These are phyloP conservation scores for Portunus trituberculatus DNA, from an alignment of 1,140 invertebrate species.

Conservation along the genomic window DNA sequence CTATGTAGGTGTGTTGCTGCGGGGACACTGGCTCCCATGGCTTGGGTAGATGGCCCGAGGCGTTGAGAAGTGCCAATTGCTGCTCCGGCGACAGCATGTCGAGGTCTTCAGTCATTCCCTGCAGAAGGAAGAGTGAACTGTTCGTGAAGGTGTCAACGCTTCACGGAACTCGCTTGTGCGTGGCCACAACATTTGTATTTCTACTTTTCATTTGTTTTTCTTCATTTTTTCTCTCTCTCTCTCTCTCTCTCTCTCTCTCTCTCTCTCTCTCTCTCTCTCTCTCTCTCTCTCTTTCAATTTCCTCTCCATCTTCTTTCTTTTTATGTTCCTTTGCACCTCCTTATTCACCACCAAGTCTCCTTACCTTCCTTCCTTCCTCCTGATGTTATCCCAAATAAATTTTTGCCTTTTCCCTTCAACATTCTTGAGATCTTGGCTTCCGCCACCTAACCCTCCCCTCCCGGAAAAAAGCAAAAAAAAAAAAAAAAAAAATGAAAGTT, in stretches of 20 bases:
- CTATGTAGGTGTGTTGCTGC: constrained; percentile 64
- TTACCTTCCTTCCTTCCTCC: background rate
- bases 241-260: constrained; percentile 23
- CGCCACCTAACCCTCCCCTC: too few species aligned
- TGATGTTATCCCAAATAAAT: background rate
- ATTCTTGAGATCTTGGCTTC: too few species aligned
- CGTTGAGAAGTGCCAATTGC: constrained; percentile 57
- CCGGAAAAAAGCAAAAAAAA: too few species aligned
- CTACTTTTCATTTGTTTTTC: too few species aligned
- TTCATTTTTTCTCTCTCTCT: background rate
- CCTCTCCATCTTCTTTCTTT: too few species aligned
- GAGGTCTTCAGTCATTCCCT: constrained; percentile 35
- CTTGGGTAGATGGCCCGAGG: constrained; percentile 51
- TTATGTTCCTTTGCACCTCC: background rate
- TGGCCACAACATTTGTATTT: background rate
- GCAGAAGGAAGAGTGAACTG: background rate
- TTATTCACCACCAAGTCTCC: background rate
- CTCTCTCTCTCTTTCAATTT: too few species aligned
- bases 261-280: constrained; percentile 32
- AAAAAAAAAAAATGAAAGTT: too few species aligned
- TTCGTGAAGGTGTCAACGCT: background rate
- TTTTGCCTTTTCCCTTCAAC: too few species aligned
- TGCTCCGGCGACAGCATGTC: constrained; percentile 42
- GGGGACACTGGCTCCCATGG: constrained; percentile 56
- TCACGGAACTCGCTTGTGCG: background rate